Evolutionary conservation across 2,113 vertebrate species (phyloP), one percentile per base, ranked within the genome.

Genomic region (Thermophis baileyi): DNA sequence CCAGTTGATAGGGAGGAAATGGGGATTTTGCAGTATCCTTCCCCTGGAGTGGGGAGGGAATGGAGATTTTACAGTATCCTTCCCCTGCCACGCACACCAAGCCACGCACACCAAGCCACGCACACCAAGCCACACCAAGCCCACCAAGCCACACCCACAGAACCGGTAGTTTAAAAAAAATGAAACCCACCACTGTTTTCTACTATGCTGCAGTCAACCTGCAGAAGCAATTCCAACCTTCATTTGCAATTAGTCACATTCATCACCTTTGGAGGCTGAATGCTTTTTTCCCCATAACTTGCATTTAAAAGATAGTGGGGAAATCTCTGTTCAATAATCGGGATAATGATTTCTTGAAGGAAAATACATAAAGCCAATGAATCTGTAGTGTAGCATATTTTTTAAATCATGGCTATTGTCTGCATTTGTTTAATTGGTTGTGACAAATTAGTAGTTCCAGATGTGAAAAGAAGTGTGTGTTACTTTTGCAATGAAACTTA

Each of bases 401-500:
- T 86, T 93, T 92, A 96, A 89, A 90, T 47, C 88, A 94, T 47
- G 91, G 92, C 53, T 93, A 94, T 93, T 91, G 94, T 93, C 40
- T 69, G 90, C 27, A n/a, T n/a, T 53, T 14, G 35, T 46, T 55
- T 89, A 90, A 94, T 93, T 60, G 49, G 92, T 85, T 0, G 0
- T 1, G 74, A 89, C 92, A 93, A 14, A 91, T 53, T 85, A 94
- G 86, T 1, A 11, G 86, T 94, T 95, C 95, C 27, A 91, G 93
- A 95, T 50, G 40, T 89, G 87, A 90, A 87, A 92, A 90, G 89
- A 27, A 87, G 47, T 93, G 0, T 0, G 90, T 11, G 40, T n/a
- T 92, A 94, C 35, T 69, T 95, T 94, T 90, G 54, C 87, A 92
- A 94, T 92, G 91, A 89, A 93, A 93, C 88, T 90, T 69, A 95